A percentile compares a stretch with the other conserved stretches of the same genome.
Conservation (phyloP, 2,797 vertebrate species). For the Botia almorhae region DNA sequence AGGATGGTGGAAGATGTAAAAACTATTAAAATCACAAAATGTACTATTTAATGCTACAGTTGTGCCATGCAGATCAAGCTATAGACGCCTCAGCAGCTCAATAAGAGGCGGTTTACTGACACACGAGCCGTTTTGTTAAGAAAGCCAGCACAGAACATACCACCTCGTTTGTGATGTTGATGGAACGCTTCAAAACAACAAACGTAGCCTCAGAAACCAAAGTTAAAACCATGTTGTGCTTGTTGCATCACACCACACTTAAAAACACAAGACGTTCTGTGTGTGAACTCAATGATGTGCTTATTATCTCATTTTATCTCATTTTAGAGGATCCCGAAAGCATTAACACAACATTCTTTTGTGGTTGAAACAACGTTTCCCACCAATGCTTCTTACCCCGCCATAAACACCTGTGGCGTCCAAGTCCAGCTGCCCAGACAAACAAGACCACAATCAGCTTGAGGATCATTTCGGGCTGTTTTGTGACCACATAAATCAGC, state of each 20-base stretch:
- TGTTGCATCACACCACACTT: constrained; percentile 11
- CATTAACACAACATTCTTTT: not conserved
- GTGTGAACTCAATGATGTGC: not conserved
- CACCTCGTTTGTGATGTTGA: not conserved
- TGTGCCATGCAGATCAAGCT: constrained; percentile 10
- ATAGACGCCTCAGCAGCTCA: not conserved
- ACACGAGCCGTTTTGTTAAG: not conserved
- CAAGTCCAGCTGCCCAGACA: constrained; percentile 70
- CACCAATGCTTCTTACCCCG: constrained; percentile 65
- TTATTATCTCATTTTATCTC: not conserved
- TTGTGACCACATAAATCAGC: not conserved
- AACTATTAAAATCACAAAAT: constrained; percentile 6
- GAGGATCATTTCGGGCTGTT: not conserved
- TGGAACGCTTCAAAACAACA: constrained; percentile 20
- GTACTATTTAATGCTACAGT: not conserved
- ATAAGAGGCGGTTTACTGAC: not conserved
- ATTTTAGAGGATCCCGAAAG: constrained; percentile 6
- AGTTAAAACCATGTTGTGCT: not conserved
- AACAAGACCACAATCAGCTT: constrained; percentile 43
- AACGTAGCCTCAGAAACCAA: not conserved
- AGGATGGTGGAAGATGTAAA: not conserved
- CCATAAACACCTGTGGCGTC: constrained; percentile 66
- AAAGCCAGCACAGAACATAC: not conserved
- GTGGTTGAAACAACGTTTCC: constrained; percentile 13
- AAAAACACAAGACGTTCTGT: not conserved